Evolutionary conservation across 2,797 vertebrate species (phyloP), one percentile per base, ranked within the genome.

Genomic region (Dromococcyx pavoninus): DNA sequence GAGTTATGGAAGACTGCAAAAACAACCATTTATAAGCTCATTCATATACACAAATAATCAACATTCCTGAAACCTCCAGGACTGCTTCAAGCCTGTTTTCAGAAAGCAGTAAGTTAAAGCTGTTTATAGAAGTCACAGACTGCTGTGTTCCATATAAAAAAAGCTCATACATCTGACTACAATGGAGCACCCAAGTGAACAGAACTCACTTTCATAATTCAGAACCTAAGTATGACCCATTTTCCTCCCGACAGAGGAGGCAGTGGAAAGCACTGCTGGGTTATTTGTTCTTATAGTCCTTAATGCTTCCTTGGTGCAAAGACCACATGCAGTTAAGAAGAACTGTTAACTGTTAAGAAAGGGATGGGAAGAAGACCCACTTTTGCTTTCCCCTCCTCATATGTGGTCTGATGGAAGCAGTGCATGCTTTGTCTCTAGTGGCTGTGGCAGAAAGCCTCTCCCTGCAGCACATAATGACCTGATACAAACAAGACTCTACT

Each of bases 11-110:
- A 88, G 67, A 88, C 91, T 75, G 78, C 91, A 91, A 84, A 95
- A 92, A 56, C 22, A 19, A 94, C 78, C 88, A 92, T 93, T 95
- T 92, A 95, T 96, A 95, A 98, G 77, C 62, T 88, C 78, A 81
- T 86, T 96, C 85, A 78, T 80, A 44, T 93, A 94, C 78, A 70
- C 87, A 94, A 97, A 96, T 54, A 86, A 97, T 82, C 94, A 95
- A 77, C 73, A 94, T 91, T 95, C 89, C 78, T 74, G 69, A 97
- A 97, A 84, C 32, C 13, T 94, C 88, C 62, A 53, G 41, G 78
- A 95, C 64, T 85, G 94, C 74, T 97, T 67, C 67, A 44, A 62
- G 91, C 85, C 93, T 75, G 82, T 86, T 91, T 92, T 64, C 93
- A 86, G 66, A 92, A 84, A 86, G 76, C 78, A 88, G 51, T 76